Evolutionary conservation across 2,797 vertebrate species (phyloP).

Genomic region (Poecile montanus): DNA sequence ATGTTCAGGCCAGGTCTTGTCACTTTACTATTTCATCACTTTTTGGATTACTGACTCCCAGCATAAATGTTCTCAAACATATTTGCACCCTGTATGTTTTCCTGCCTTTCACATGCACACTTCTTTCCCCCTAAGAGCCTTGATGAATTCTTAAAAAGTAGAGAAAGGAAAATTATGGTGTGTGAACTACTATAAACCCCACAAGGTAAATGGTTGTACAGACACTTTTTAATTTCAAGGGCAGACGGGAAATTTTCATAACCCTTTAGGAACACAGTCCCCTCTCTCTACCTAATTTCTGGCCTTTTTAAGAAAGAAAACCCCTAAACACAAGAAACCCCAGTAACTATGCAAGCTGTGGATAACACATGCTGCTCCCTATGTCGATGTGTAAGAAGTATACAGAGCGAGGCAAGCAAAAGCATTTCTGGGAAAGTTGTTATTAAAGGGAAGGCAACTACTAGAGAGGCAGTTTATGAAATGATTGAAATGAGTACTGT

Average conservation of each 20-base stretch:
- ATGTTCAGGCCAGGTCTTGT: conserved; percentile 73
- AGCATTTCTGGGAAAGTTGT: conserved; percentile 27
- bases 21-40: conserved; percentile 62
- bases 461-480: conserved; percentile 28
- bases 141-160: not conserved
- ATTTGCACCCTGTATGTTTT: not conserved
- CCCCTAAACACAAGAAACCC: not conserved
- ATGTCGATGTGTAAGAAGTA: not conserved
- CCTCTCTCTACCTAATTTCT: not conserved
- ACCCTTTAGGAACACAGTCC: not conserved
- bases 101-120: not conserved
- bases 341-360: not conserved
- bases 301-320: not conserved
- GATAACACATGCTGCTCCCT: not conserved
- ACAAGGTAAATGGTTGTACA: not conserved
- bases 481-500: conserved; percentile 16
- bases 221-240: not conserved
- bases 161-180: not conserved
- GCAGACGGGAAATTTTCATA: not conserved
- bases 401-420: not conserved
- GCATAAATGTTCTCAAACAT: conserved; percentile 2
- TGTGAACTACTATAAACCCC: not conserved
- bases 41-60: conserved; percentile 42
- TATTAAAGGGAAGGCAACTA: conserved; percentile 36
- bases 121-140: not conserved